Conservation (phyloP, 2,113 vertebrate genomes). For the Aspidoscelis tigris region DNA sequence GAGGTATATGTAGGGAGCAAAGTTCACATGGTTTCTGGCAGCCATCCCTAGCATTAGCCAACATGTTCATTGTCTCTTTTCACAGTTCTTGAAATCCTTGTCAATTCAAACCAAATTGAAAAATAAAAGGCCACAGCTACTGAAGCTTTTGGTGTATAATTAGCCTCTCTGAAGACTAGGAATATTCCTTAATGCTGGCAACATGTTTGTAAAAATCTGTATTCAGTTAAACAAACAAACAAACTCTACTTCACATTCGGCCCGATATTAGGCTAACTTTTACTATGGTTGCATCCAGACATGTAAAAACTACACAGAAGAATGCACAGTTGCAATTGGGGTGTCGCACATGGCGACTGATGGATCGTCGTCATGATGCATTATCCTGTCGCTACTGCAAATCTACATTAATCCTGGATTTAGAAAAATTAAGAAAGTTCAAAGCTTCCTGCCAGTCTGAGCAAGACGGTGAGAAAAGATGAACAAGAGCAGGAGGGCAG, state of each 20-base stretch:
- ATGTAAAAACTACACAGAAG: too few relatives aligned
- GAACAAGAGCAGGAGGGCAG: too few relatives aligned
- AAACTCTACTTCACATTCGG: background rate
- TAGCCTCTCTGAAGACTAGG: constrained; percentile 2
- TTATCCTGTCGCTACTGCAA: too few relatives aligned
- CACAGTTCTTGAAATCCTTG: constrained; percentile 33
- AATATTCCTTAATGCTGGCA: background rate
- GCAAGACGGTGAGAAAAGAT: too few relatives aligned
- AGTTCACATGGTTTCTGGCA: constrained; percentile 27
- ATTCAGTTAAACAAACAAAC: background rate
- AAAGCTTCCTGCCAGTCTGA: too few relatives aligned
- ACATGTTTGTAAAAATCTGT: background rate
- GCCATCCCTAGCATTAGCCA: constrained; percentile 30
- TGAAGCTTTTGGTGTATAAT: constrained; percentile 22
- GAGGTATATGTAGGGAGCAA: constrained; percentile 29
- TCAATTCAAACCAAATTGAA: constrained; percentile 36
- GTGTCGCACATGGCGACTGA: too few relatives aligned
- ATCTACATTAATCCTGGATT: too few relatives aligned
- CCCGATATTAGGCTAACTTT: constrained; percentile 2
- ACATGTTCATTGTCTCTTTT: constrained; percentile 32
- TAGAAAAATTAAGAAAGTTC: too few relatives aligned
- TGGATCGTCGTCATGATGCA: too few relatives aligned
- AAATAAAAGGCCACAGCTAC: constrained; percentile 25
- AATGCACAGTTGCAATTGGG: too few relatives aligned
- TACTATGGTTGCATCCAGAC: background rate